Base-by-base conservation (phyloP, 2,113 vertebrate genomes). In the Fregetta grallaria region DNA sequence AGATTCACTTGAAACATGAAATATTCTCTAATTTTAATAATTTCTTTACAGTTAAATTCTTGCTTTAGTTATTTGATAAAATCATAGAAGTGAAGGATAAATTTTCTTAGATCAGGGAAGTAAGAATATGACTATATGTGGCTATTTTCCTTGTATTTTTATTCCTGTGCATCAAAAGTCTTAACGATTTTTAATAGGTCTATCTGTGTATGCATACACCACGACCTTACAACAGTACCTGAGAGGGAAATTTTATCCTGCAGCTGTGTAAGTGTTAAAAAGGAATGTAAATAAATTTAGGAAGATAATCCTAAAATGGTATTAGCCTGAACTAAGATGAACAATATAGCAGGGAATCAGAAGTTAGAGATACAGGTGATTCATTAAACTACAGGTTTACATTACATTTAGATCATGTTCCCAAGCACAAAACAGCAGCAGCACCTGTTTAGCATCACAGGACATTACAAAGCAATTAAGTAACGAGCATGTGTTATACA, bases 401-500 rank as follows among this genome's bases (percentile, higher is more conserved):
- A 26, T 75, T 70, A 72, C n/a, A 16, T 81, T 91, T 91, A 47
- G 27, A 80, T 86, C 63, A 29, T 3, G 7, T 75, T 86, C 76
- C 61, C 27, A 58, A 73, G 66, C 76, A 65, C 61, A 55, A 82
- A 92, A 61, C 26, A 88, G 71, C 68, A 87, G 61, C 83, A 95
- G 83, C 65, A 91, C 88, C 91, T 96, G 89, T 66, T 78, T 65
- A 85, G 23, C 73, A 83, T 95, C 83, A 61, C 85, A 86, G 86
- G 73, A 78, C 76, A 53, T 91, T 85, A 29, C 76, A 62, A 27
- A 72, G 36, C 55, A 95, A 94, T 89, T 76, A 90, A 88, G 70
- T 92, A 89, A 96, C 8, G 5, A 95, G 73, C 94, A 88, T 29
- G 42, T 78, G 32, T 94, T 87, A 62, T 70, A 97, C 89, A 97